Evolutionary conservation across 2,797 vertebrate genomes (phyloP), one percentile per base, ranked within the genome.

Genomic region (Sebastes minor): DNA sequence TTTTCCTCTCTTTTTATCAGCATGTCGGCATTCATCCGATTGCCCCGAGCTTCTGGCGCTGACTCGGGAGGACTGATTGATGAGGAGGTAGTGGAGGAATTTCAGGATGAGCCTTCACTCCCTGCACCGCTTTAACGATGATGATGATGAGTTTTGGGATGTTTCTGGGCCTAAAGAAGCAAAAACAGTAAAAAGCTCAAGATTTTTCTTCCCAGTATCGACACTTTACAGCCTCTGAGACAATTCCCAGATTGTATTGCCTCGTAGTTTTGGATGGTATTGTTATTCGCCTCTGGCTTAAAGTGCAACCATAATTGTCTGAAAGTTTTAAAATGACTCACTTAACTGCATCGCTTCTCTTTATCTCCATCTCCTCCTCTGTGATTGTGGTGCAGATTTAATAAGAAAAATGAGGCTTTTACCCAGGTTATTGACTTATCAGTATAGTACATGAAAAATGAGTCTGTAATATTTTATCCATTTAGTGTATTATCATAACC

Each of bases 11-110:
- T 80, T 18, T 74, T 46, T 70, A 69, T 75, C 76, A 27, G 76
- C 35, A n/a, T 25, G 71, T 76, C 71, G 53, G 64, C 59, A 27
- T 77, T 85, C 71, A 76, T 33, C 18, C 3, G 8, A 42, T 27
- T 27, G 30, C 35, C 65, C 64, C 9, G 11, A 53, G 56, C 60
- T 11, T 10, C 28, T 63, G 70, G 67, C 33, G 20, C 75, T 68
- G 76, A 89, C 32, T 75, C 30, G 20, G 69, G 80, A 49, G 76
- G 76, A 18, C 83, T 87, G 70, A 85, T 85, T 75, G 91, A 93
- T 13, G 91, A 92, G 66, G 88, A 83, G 66, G 61, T 85, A 0
- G 63, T 65, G 56, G 71, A 69, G 52, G 73, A 87, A 85, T 78
- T 81, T 91, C 59, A 53, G 42, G 53, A 86, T 91, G 46, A 87